Evolutionary conservation across 2,888 invertebrate species (phyloP).

Genomic region (Ophion ventricosus): DNA sequence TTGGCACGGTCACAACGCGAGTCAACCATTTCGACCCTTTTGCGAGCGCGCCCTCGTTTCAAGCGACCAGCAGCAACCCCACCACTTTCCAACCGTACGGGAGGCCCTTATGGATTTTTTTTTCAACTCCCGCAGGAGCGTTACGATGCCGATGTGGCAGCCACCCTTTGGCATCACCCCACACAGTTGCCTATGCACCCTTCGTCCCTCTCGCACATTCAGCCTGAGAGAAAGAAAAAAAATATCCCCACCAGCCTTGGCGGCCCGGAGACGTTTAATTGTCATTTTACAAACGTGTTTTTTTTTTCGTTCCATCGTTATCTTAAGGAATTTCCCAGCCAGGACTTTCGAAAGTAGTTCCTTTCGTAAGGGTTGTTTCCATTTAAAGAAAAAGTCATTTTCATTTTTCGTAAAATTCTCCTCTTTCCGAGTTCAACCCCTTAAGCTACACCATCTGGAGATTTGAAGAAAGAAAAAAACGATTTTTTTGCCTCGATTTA

Average conservation of each 20-base stretch:
- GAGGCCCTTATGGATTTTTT: slow-evolving; percentile 82
- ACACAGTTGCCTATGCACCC: slow-evolving; percentile 63
- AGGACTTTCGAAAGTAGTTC: not conserved
- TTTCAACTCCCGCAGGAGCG: slow-evolving; percentile 73
- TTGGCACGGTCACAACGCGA: slow-evolving; percentile 68
- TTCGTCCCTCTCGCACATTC: slow-evolving; percentile 70
- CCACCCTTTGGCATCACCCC: slow-evolving; percentile 73
- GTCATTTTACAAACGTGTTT: slow-evolving; percentile 75
- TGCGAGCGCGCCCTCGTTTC: slow-evolving; percentile 59
- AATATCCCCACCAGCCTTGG: slow-evolving; percentile 79
- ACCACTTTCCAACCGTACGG: slow-evolving; percentile 68
- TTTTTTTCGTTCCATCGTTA: slow-evolving; percentile 49
- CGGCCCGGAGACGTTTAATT: slow-evolving; percentile 80
- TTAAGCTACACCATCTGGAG: too few relatives aligned
- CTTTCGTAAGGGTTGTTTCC: too few relatives aligned
- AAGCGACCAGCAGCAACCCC: slow-evolving; percentile 67
- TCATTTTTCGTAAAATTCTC: too few relatives aligned
- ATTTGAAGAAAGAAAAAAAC: too few relatives aligned
- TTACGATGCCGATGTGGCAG: slow-evolving; percentile 67
- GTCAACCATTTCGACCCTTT: slow-evolving; percentile 72
- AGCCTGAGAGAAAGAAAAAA: slow-evolving; percentile 75
- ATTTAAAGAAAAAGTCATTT: too few relatives aligned
- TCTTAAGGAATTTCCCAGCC: not conserved
- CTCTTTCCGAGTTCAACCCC: too few relatives aligned
- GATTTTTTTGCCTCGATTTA: too few relatives aligned